Percentiles rank a stretch among this genome's conserved stretches.
These are phyloP conservation scores for Coranthus polyacanthus DNA, from an alignment of 2,797 vertebrate genomes.

Conservation along the genomic window DNA sequence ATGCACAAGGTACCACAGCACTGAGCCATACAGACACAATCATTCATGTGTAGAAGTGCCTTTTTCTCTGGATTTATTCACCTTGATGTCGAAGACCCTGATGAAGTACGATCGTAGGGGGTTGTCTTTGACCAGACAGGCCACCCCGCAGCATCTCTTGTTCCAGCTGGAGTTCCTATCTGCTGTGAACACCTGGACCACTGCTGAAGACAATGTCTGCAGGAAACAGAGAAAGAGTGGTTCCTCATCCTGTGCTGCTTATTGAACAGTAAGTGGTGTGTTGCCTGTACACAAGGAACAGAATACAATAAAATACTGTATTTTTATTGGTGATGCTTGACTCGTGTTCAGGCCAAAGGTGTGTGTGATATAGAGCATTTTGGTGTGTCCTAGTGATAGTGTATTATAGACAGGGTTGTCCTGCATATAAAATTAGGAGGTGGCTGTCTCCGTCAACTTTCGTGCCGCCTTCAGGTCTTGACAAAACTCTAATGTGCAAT, in stretches of 20 bases:
- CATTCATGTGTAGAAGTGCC: neutral
- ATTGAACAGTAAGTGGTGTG: neutral
- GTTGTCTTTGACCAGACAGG: constrained; percentile 98
- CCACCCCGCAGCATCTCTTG: constrained; percentile 95
- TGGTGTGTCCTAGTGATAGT: too few species aligned
- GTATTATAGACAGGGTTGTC: too few species aligned
- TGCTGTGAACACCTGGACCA: constrained; percentile 93
- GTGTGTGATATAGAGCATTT: too few species aligned
- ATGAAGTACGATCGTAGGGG: constrained; percentile 95
- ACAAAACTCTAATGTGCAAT: too few species aligned
- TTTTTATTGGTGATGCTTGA: too few species aligned
- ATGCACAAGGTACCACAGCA: accelerated
- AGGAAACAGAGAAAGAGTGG: neutral
- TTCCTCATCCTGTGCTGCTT: neutral
- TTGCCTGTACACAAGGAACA: neutral
- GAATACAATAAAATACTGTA: neutral
- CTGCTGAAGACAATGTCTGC: constrained; percentile 91
- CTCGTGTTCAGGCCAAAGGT: too few species aligned
- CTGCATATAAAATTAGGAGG: too few species aligned
- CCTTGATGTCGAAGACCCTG: constrained; percentile 95
- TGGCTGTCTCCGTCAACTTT: too few species aligned
- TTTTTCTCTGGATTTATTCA: constrained; percentile 67
- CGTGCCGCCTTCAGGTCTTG: too few species aligned
- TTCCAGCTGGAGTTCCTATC: constrained; percentile 92
- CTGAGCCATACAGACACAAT: constrained; percentile 1